phyloP scores from a whole-genome alignment of 2,888 invertebrate species.

The Lepetodrilus schrolli region DNA sequence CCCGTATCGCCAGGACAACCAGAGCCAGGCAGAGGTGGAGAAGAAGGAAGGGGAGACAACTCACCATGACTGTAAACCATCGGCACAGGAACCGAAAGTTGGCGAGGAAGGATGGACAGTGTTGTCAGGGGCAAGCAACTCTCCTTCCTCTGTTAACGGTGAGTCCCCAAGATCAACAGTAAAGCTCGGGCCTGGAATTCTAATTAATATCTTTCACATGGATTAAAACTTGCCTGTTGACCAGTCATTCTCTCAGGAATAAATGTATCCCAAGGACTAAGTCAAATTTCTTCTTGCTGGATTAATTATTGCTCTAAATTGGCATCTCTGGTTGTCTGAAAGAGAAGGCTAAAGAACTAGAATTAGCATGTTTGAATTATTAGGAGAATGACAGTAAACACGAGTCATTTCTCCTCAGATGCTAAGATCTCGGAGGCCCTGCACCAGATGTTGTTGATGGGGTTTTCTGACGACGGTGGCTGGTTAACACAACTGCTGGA shows the following conservation, averaged over 20 bases:
- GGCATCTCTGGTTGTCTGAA: no score
- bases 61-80: not conserved
- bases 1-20: not conserved
- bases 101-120: not conserved
- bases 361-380: no score
- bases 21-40: not conserved
- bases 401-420: constrained; percentile 74
- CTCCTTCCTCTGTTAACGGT: not conserved
- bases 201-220: no score
- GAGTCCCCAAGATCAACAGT: no score
- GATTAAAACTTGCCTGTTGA: no score
- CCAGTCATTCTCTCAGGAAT: no score
- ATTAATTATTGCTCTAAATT: no score
- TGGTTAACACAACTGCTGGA: constrained; percentile 82
- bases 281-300: no score
- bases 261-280: no score
- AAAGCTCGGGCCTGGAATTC: no score
- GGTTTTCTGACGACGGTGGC: constrained; percentile 86
- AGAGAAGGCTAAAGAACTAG: no score
- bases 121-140: not conserved
- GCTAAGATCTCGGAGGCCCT: constrained; percentile 82
- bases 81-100: not conserved
- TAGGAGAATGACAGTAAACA: no score
- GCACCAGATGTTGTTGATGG: constrained; percentile 84
- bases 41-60: not conserved